Conservation (phyloP, 2,113 vertebrate genomes). For the Corythornis madagascariensis region DNA sequence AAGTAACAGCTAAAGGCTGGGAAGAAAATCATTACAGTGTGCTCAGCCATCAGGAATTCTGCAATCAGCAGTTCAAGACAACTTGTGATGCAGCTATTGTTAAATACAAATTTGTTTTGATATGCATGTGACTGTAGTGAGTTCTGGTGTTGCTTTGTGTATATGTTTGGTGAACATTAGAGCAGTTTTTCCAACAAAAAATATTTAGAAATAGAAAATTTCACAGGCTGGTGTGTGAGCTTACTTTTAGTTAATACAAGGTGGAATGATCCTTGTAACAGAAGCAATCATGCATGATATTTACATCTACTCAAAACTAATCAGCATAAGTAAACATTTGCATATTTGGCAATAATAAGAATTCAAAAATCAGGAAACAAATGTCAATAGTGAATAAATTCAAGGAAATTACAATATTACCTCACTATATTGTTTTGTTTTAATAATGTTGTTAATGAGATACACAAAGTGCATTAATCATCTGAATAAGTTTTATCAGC, state of each 20-base stretch:
- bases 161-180: neutral
- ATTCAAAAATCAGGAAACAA: neutral
- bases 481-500: neutral
- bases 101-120: neutral
- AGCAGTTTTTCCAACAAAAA: neutral
- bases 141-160: neutral
- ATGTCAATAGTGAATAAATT: neutral
- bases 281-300: neutral
- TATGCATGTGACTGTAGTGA: neutral
- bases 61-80: neutral
- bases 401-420: neutral
- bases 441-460: neutral
- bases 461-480: neutral
- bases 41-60: neutral
- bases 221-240: neutral
- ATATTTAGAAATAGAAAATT: neutral
- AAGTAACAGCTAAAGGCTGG: neutral
- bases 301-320: neutral
- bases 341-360: neutral
- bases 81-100: neutral
- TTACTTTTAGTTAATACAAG: neutral
- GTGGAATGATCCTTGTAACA: neutral
- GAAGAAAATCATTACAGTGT: neutral
- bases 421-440: neutral
- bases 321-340: neutral